phyloP scores from a whole-genome alignment of 2,113 vertebrate species.

The Psilopsiagon aymara region DNA sequence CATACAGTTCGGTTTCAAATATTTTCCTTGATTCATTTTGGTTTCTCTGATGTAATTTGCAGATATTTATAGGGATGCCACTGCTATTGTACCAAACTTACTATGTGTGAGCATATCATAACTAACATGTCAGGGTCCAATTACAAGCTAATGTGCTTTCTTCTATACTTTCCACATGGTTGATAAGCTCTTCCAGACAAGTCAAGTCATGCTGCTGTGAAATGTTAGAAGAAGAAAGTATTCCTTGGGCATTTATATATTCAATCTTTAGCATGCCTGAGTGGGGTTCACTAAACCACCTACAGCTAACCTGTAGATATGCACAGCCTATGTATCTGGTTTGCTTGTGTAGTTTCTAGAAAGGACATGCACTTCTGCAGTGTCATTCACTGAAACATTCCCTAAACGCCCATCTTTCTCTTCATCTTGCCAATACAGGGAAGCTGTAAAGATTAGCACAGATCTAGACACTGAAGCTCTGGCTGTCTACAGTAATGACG shows the following conservation, averaged over 20 bases:
- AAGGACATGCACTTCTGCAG: neutral
- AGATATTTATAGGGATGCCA: neutral
- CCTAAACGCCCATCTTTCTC: neutral
- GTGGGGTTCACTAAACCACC: neutral
- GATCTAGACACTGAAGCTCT: neutral
- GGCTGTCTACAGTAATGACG: neutral
- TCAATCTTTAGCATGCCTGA: neutral
- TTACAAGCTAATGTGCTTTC: neutral
- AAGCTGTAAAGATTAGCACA: neutral
- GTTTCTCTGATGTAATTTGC: neutral
- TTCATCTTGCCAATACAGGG: neutral
- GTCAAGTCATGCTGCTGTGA: neutral
- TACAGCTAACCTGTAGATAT: neutral
- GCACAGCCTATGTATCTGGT: neutral
- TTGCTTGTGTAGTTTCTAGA: neutral
- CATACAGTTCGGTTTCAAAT: neutral
- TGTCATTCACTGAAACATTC: neutral
- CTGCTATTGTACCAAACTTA: neutral
- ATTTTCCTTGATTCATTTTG: neutral
- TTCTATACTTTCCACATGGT: neutral
- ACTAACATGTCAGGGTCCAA: neutral
- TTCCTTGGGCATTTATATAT: neutral
- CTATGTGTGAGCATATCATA: neutral
- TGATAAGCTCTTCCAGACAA: neutral
- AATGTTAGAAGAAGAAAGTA: neutral